Evolutionary conservation across 1,140 invertebrate genomes (phyloP), one percentile per base, ranked within the genome.

Genomic region (Uloborus diversus): DNA sequence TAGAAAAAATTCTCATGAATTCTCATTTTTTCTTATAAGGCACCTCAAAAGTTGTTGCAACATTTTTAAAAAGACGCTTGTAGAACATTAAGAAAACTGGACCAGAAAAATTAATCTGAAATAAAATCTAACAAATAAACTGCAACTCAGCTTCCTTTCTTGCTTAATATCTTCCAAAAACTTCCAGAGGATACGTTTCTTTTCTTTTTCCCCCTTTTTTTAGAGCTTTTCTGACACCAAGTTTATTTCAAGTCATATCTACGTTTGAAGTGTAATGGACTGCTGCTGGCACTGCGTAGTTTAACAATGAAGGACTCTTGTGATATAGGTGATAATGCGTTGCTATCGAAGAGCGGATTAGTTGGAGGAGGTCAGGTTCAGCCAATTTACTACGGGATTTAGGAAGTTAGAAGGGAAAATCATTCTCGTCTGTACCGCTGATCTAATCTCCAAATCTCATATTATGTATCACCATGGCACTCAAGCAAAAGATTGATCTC

Each of bases 341-440:
- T 66, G 37, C 64, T 66, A 66, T 66, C 64, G 37, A 23, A 49
- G 25, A 28, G 37, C 28, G 42, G 42, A 47, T 66, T 66, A 66
- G 32, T 42, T 66, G 64, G 64, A 14, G 37, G 32, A 66, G 64
- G 64, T 66, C 42, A 42, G 27, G 37, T 49, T 66, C 42, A 53
- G 64, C 51, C 64, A 49, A 66, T 66, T 66, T 66, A 66, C 64
- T 66, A 66, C 64, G 32, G 64, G 23, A 66, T 66, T 66, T 42
- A 25, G 64, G 42, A 66, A 42, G 64, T 20, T 14, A 42, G 23
- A 20, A 53, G 49, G 49, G 23, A 49, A 66, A 49, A 66, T 28
- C 51, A 23, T 49, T 49, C 32, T 23, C 37, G 51, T 66, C 64
- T 27, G 27, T 27, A 66, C 25, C 64, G 51, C 42, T 7, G 11